A percentile compares a stretch with the other conserved stretches of the same genome.
Evolutionary conservation across 2,797 vertebrate genomes (phyloP).

Genomic region (Argentina silus): DNA sequence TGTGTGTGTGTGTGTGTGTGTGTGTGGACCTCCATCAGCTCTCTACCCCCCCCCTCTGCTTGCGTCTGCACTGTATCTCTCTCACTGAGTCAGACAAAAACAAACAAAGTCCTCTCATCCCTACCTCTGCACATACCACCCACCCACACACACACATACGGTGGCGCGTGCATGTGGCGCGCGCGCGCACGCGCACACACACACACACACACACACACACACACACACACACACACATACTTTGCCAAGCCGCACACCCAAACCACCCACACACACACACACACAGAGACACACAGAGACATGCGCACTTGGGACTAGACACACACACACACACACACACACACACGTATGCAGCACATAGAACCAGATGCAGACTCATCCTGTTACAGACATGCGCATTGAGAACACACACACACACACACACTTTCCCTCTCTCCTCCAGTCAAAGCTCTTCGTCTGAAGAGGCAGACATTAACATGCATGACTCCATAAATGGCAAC

Average conservation of each 20-base stretch:
- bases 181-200: conserved; percentile 12
- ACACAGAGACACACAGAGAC: conserved; percentile 54
- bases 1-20: conserved; percentile 5
- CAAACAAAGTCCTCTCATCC: conserved; percentile 71
- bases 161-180: neutral
- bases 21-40: conserved; percentile 24
- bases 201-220: conserved; percentile 62
- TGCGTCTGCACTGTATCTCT: conserved; percentile 40
- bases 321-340: conserved; percentile 34
- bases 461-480: conserved; percentile 71
- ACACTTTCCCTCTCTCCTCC: conserved; percentile 36
- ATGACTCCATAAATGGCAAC: conserved; percentile 70
- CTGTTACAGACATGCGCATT: conserved; percentile 49
- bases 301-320: conserved; percentile 68
- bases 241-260: conserved; percentile 66
- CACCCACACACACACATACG: conserved; percentile 34
- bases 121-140: conserved; percentile 64
- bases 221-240: conserved; percentile 32
- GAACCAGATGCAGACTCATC: conserved; percentile 52
- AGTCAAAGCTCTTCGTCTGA: conserved; percentile 63
- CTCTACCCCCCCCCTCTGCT: too few relatives aligned
- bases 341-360: conserved; percentile 69
- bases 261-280: conserved; percentile 68
- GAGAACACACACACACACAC: conserved; percentile 36
- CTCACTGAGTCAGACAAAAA: conserved; percentile 71